Base-by-base conservation (phyloP, 2,113 vertebrate species). In the Cariama cristata region DNA sequence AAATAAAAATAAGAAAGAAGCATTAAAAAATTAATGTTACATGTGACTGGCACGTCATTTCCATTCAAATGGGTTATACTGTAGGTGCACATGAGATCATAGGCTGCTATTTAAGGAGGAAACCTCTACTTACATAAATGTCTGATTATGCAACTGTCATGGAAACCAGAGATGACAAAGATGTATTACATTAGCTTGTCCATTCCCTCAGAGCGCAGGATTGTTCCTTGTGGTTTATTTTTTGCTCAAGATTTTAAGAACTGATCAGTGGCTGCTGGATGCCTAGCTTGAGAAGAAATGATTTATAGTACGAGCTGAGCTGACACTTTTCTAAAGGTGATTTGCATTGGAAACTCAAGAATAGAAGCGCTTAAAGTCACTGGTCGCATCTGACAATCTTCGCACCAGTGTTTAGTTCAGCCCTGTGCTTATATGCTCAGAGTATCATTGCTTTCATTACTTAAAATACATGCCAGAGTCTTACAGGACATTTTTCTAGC, bases 131-230 rank as follows among this genome's bases (percentile, higher is more conserved):
- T 95, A 97, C 56, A 96, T 96, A 96, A 97, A 97, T 49, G 79
- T 84, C 95, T 95, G 90, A 97, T 97, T 97, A 97, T 97, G 92
- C 95, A 97, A 97, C 95, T 97, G 95, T 89, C 96, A 97, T 96
- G 95, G 97, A 97, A 97, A 97, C 96, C 86, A 95, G 79, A 81
- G 88, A 97, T 94, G 96, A 88, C 91, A 95, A 94, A 88, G 86
- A 95, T 91, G 76, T 47, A 79, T 92, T 74, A 74, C 90, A 93
- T 91, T 62, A 96, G 83, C 76, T 93, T 88, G 95, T 67, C 94
- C 91, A 26, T 95, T 86, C 79, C 83, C 79, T 95, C 6, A 0
- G 82, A 90, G 79, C 1, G 2, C 93, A 77, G 63, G 85, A 93
- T 92, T 79, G 82, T 35, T 94, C 83, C 90, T 63, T 47, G n/a